Conservation (phyloP, 2,113 vertebrate genomes). For the Salvelinus alpinus region DNA sequence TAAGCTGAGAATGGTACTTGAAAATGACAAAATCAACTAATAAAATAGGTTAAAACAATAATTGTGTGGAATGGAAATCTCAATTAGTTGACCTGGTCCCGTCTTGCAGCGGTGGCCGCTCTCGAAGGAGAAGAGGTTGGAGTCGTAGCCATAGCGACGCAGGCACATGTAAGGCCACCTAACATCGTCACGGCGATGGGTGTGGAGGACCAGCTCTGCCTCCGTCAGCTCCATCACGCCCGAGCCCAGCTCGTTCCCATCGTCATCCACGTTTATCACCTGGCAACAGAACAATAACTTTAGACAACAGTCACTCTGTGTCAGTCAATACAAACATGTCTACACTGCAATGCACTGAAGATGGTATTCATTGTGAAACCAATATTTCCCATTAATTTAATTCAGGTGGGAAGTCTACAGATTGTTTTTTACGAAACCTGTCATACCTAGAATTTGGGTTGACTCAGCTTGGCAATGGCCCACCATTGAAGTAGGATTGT, state of each 20-base stretch:
- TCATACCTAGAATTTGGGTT: neutral
- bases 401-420: neutral
- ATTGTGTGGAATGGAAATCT: neutral
- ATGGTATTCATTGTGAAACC: neutral
- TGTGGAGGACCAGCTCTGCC: slow-evolving; percentile 92
- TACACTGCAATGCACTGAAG: neutral
- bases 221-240: slow-evolving; percentile 99
- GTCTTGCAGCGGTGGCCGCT: slow-evolving; percentile 96
- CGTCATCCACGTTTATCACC: slow-evolving; percentile 99
- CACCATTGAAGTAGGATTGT: neutral
- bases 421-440: neutral
- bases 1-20: too few relatives aligned
- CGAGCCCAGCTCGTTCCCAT: slow-evolving; percentile 97
- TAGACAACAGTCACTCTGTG: neutral
- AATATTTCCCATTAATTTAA: neutral
- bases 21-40: neutral
- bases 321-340: neutral
- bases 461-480: neutral
- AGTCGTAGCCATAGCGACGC: slow-evolving; percentile 97
- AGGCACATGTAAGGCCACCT: slow-evolving; percentile 98
- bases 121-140: slow-evolving; percentile 98
- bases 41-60: too few relatives aligned
- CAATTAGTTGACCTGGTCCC: slow-evolving; percentile 84
- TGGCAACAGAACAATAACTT: slow-evolving; percentile 39
- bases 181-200: slow-evolving; percentile 90